A percentile compares a stretch with the other conserved stretches of the same genome.
Conservation (phyloP, 2,888 invertebrate species). For the Brachyptera risi region DNA sequence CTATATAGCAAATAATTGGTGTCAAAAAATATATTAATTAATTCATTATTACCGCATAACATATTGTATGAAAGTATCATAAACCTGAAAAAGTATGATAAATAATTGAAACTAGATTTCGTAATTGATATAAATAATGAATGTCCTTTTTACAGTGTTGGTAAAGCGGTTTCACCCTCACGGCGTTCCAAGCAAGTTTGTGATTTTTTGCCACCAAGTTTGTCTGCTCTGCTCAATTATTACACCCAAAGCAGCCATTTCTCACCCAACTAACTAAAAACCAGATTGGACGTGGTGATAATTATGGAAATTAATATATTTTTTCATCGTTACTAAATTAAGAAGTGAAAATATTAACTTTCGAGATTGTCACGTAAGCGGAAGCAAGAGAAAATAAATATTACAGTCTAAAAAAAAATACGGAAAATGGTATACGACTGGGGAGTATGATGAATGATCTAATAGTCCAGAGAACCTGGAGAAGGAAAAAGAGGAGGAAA, state of each 20-base stretch:
- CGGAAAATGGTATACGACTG: not conserved
- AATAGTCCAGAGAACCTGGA: not conserved
- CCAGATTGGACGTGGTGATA: slow-evolving; percentile 13
- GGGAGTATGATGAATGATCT: slow-evolving; percentile 10
- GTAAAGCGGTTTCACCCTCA: too few relatives aligned
- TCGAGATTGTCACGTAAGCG: slow-evolving; percentile 16
- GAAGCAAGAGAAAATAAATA: slow-evolving; percentile 16
- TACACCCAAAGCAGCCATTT: slow-evolving; percentile 1
- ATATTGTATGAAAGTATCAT: too few relatives aligned
- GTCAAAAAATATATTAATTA: too few relatives aligned
- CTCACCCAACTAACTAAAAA: slow-evolving; percentile 12
- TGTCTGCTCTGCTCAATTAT: not conserved
- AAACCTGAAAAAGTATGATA: too few relatives aligned
- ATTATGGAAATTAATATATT: slow-evolving; percentile 19
- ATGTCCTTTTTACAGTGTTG: too few relatives aligned
- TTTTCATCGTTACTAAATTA: slow-evolving; percentile 19
- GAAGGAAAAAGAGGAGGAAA: slow-evolving; percentile 12
- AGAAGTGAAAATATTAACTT: slow-evolving; percentile 12
- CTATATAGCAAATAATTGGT: too few relatives aligned
- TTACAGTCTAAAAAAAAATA: not conserved
- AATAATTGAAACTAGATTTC: too few relatives aligned
- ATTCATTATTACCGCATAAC: too few relatives aligned
- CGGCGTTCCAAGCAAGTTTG: not conserved
- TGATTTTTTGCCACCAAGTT: not conserved
- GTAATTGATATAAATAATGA: too few relatives aligned